phyloP scores from a whole-genome alignment of 1,140 invertebrate genomes.

The Rhopalosiphum padi region DNA sequence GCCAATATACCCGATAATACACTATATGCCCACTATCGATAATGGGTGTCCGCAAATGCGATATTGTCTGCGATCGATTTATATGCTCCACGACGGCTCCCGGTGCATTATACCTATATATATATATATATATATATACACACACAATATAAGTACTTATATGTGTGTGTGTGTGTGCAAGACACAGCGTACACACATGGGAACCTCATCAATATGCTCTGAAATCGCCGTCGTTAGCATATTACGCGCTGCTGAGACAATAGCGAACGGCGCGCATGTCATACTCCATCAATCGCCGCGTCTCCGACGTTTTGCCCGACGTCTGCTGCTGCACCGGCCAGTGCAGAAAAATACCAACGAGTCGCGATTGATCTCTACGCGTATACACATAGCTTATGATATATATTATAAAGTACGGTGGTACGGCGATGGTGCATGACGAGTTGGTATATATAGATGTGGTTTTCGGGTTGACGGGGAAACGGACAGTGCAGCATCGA shows the following conservation, averaged over 20 bases:
- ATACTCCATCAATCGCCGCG: neutral
- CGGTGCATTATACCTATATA: neutral
- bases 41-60: neutral
- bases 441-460: neutral
- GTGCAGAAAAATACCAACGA: neutral
- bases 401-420: neutral
- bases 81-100: neutral
- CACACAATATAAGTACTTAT: neutral
- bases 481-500: neutral
- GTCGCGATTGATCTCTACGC: neutral
- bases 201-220: slow-evolving; percentile 42
- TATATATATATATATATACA: too few species aligned
- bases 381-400: neutral
- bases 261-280: neutral
- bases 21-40: neutral
- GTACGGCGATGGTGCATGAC: neutral
- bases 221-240: slow-evolving; percentile 7
- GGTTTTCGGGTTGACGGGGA: slow-evolving; percentile 2
- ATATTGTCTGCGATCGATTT: neutral
- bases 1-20: neutral
- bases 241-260: neutral
- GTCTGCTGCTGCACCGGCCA: neutral
- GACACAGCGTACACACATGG: neutral
- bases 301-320: neutral
- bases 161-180: neutral